Evolutionary conservation across 1,140 invertebrate genomes (phyloP).

Genomic region (Cephus cinctus): DNA sequence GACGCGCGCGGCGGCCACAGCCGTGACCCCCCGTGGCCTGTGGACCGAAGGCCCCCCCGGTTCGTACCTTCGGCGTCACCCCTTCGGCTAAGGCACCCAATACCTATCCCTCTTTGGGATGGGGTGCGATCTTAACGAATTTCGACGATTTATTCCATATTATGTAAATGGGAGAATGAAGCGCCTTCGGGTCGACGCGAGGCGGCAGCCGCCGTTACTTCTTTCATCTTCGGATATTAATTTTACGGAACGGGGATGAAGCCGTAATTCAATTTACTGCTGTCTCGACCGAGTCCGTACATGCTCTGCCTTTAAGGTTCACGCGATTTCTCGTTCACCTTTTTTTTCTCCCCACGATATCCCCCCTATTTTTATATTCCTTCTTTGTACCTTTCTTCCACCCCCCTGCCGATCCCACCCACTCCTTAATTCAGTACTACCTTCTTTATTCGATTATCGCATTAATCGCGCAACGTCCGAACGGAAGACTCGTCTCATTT

Average conservation of each 20-base stretch:
- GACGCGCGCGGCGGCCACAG: not conserved
- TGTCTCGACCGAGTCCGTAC: conserved; percentile 18
- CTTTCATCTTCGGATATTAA: conserved; percentile 42
- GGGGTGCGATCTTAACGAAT: conserved; percentile 9
- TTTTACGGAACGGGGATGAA: conserved; percentile 32
- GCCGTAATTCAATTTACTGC: conserved; percentile 35
- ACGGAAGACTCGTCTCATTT: no score
- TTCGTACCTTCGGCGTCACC: no score
- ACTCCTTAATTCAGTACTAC: not conserved
- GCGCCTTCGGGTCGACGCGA: conserved; percentile 7
- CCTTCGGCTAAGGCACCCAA: no score
- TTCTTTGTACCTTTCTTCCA: conserved; percentile 10
- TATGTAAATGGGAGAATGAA: conserved; percentile 29
- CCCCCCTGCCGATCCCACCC: not conserved
- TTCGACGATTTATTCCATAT: conserved; percentile 36
- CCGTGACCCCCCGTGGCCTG: conserved; percentile 1
- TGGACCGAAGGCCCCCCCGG: no score
- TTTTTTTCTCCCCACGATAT: conserved; percentile 6
- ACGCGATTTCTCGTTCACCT: not conserved
- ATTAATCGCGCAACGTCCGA: no score
- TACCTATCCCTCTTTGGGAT: not conserved
- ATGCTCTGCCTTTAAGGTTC: conserved; percentile 1
- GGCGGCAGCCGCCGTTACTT: conserved; percentile 20
- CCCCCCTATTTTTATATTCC: conserved; percentile 34
- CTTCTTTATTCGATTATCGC: conserved; percentile 25